These are phyloP conservation scores for Chaetodon auriga DNA, from an alignment of 2,113 vertebrate species.

Conservation along the genomic window DNA sequence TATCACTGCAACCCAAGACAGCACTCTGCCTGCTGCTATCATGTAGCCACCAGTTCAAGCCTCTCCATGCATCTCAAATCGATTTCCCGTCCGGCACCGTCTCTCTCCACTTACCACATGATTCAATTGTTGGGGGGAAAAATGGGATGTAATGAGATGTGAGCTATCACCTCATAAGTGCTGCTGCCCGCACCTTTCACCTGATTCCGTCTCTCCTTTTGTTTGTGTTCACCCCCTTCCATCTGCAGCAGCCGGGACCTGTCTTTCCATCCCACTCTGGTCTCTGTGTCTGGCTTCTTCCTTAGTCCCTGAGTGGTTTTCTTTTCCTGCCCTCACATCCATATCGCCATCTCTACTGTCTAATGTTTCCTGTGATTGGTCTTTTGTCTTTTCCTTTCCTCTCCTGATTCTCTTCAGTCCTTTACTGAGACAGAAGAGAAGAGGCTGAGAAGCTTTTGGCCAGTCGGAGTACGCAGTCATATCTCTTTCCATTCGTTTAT, in stretches of 20 bases:
- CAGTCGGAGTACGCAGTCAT: neutral
- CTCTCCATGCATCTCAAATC: conserved; percentile 56
- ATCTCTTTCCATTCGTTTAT: conserved; percentile 9
- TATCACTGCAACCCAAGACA: conserved; percentile 74
- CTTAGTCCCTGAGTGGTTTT: conserved; percentile 9
- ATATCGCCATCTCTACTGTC: conserved; percentile 9
- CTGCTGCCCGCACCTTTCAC: conserved; percentile 58
- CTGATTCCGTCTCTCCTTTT: conserved; percentile 34
- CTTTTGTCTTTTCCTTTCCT: conserved; percentile 6
- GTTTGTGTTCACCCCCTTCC: conserved; percentile 8
- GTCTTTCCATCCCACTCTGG: neutral
- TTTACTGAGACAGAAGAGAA: conserved; percentile 20
- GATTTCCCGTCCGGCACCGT: conserved; percentile 59
- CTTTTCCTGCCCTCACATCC: conserved; percentile 24
- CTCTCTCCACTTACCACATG: conserved; percentile 73
- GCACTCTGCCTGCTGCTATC: conserved; percentile 67
- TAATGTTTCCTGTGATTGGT: conserved; percentile 25
- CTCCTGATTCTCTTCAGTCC: conserved; percentile 14
- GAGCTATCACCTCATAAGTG: conserved; percentile 69
- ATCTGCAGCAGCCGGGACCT: neutral
- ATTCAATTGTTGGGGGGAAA: conserved; percentile 63
- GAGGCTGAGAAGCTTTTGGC: conserved; percentile 11
- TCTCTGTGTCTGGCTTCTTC: neutral
- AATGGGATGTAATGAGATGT: conserved; percentile 69
- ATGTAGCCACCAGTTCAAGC: conserved; percentile 59